A percentile compares a stretch with the other conserved stretches of the same genome.
Conservation (phyloP, 2,888 invertebrate species). For the Aethes cnicana region DNA sequence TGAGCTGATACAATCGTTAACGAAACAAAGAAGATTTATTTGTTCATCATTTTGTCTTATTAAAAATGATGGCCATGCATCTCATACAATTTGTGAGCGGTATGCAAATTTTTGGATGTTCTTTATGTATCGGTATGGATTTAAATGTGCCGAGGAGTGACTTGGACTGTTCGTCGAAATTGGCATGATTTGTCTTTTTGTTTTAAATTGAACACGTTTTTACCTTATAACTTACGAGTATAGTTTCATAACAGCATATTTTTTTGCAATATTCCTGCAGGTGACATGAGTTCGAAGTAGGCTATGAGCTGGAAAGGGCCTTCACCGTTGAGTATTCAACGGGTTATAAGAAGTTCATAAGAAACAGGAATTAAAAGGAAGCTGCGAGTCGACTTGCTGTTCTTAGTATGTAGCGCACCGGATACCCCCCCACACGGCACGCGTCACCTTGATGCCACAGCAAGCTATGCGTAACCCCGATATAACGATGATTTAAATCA, state of each 20-base stretch:
- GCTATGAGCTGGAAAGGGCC: slow-evolving; percentile 3
- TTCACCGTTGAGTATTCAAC: slow-evolving; percentile 27
- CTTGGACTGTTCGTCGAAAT: too few species aligned
- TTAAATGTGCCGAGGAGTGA: neutral
- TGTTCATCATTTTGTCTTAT: slow-evolving; percentile 65
- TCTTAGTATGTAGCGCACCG: slow-evolving; percentile 28
- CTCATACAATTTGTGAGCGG: slow-evolving; percentile 38
- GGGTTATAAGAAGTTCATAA: slow-evolving; percentile 22
- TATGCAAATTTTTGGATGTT: slow-evolving; percentile 41
- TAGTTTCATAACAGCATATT: neutral
- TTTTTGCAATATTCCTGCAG: neutral
- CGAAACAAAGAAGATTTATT: slow-evolving; percentile 63
- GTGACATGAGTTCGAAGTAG: neutral
- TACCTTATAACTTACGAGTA: neutral
- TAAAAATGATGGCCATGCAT: slow-evolving; percentile 58
- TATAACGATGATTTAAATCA: too few species aligned
- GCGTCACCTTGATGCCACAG: neutral
- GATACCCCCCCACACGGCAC: slow-evolving; percentile 6
- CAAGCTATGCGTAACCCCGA: neutral
- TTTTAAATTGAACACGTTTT: neutral
- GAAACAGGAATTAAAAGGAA: slow-evolving; percentile 29
- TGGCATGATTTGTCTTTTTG: too few species aligned
- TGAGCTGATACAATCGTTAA: slow-evolving; percentile 59
- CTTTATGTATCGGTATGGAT: slow-evolving; percentile 14
- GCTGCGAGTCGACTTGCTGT: slow-evolving; percentile 19